Evolutionary conservation across 2,888 invertebrate genomes (phyloP).

Genomic region (Osmoderma eremita): DNA sequence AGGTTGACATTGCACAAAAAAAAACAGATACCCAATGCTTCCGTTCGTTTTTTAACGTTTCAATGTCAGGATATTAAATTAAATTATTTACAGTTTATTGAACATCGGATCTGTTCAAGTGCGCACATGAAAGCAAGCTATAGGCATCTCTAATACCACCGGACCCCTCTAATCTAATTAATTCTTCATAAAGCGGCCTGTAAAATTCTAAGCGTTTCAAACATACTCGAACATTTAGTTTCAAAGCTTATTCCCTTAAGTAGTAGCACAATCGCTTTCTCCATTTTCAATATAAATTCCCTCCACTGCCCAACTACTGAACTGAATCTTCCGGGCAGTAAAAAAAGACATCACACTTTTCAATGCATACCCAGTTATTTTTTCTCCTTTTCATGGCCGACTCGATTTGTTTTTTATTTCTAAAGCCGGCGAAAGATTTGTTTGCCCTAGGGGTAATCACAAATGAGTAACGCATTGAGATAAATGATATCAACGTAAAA

Average conservation of each 20-base stretch:
- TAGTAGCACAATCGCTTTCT: neutral
- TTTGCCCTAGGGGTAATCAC: conserved; percentile 1
- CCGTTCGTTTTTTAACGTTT: conserved; percentile 24
- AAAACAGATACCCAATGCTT: conserved; percentile 7
- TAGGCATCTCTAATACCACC: neutral
- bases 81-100: conserved; percentile 32
- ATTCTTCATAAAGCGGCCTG: neutral
- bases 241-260: neutral
- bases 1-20: conserved; percentile 15
- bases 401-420: conserved; percentile 8
- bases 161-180: conserved; percentile 9
- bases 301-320: too few species aligned
- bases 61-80: conserved; percentile 32
- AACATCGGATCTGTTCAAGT: conserved; percentile 13
- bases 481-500: conserved; percentile 33
- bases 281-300: too few species aligned
- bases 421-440: neutral
- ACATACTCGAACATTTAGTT: too few species aligned
- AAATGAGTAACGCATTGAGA: conserved; percentile 1
- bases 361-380: too few species aligned
- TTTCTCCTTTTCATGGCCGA: too few species aligned
- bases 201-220: neutral
- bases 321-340: too few species aligned
- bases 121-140: conserved; percentile 16
- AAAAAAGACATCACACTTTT: too few species aligned